A percentile compares a stretch with the other conserved stretches of the same genome.
These are phyloP conservation scores for Chironomus striatipennis DNA, from an alignment of 1,140 invertebrate genomes.

Conservation along the genomic window DNA sequence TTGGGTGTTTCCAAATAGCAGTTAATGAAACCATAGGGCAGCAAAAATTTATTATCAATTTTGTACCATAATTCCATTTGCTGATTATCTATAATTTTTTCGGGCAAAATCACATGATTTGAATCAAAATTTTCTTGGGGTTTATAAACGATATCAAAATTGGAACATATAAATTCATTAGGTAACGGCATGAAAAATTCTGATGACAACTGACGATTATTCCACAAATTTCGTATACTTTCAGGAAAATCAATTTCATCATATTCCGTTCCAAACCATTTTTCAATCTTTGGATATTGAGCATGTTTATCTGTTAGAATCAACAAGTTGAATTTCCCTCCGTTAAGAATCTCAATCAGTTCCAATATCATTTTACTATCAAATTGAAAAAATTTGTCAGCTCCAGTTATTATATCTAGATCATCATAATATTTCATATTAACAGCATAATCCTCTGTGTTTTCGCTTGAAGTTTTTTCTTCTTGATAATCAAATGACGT, in stretches of 20 bases:
- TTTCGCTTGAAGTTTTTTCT: conserved; percentile 58
- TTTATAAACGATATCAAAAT: conserved; percentile 60
- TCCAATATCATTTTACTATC: conserved; percentile 56
- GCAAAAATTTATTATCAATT: conserved; percentile 71
- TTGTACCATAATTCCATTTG: conserved; percentile 75
- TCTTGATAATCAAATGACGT: conserved; percentile 60
- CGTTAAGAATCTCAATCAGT: conserved; percentile 55
- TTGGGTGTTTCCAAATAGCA: conserved; percentile 65
- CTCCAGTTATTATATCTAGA: conserved; percentile 67
- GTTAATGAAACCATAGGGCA: conserved; percentile 69
- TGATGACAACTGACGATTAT: conserved; percentile 43
- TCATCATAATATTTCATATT: conserved; percentile 72
- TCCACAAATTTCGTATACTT: conserved; percentile 51
- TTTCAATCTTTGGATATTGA: conserved; percentile 31
- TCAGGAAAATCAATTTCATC: conserved; percentile 51
- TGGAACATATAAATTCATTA: conserved; percentile 74
- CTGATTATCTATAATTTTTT: conserved; percentile 51
- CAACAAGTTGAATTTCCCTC: conserved; percentile 67
- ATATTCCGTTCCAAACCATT: conserved; percentile 45
- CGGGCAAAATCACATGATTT: conserved; percentile 45
- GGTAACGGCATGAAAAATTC: conserved; percentile 62
- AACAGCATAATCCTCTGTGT: conserved; percentile 67
- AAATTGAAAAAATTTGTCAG: conserved; percentile 67
- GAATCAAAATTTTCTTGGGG: conserved; percentile 30
- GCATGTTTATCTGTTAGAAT: conserved; percentile 49